phyloP scores from a whole-genome alignment of 1,140 invertebrate genomes.

The Charaxes varanes region DNA sequence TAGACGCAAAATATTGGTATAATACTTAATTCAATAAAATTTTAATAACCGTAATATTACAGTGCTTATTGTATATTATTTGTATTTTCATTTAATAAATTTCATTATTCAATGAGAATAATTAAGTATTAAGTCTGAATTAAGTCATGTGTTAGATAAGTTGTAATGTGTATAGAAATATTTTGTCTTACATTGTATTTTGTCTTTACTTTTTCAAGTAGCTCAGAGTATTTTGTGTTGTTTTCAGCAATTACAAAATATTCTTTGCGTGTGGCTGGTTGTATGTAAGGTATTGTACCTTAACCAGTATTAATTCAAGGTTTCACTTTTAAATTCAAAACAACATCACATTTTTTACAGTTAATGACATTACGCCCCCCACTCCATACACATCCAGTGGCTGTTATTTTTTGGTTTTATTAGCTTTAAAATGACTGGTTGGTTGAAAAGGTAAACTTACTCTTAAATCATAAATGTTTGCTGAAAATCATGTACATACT shows the following conservation, averaged over 20 bases:
- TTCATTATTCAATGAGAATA: too few relatives aligned
- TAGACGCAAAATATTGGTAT: too few relatives aligned
- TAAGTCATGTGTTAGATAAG: too few relatives aligned
- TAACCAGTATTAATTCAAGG: constrained; percentile 49
- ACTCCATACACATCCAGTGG: constrained; percentile 37
- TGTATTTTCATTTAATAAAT: too few relatives aligned
- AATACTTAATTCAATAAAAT: too few relatives aligned
- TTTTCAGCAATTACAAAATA: constrained; percentile 83
- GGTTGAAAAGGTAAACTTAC: too few relatives aligned
- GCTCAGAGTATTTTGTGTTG: constrained; percentile 67
- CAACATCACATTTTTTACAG: constrained; percentile 63
- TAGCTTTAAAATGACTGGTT: too few relatives aligned
- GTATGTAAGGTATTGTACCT: constrained; percentile 82
- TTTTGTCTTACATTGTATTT: background rate
- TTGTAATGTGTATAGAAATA: background rate
- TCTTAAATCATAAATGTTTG: too few relatives aligned
- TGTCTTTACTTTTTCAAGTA: constrained; percentile 12
- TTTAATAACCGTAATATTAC: too few relatives aligned
- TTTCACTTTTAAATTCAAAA: constrained; percentile 60
- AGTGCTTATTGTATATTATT: too few relatives aligned
- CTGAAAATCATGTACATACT: too few relatives aligned
- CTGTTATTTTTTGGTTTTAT: constrained; percentile 36
- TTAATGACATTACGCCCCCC: constrained; percentile 50
- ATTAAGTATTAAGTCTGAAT: too few relatives aligned
- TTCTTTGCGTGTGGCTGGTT: constrained; percentile 88